phyloP scores from a whole-genome alignment of 2,113 vertebrate genomes.

The Myrmecophaga tridactyla region DNA sequence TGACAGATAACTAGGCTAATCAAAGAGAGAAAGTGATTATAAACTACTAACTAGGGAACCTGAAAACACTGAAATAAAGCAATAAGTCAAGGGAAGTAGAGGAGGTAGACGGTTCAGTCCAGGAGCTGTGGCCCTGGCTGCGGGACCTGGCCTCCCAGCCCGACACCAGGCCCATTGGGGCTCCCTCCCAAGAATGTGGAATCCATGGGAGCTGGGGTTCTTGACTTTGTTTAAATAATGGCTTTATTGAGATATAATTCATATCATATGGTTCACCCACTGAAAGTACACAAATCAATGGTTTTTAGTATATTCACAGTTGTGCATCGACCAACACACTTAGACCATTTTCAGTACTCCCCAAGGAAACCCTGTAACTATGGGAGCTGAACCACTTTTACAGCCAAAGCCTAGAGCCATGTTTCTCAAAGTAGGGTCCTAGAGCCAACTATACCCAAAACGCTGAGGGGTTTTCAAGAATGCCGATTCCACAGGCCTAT shows the following conservation, averaged over 20 bases:
- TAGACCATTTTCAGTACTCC: not conserved
- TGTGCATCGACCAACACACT: not conserved
- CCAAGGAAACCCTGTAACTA: not conserved
- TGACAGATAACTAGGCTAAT: not conserved
- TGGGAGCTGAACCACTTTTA: not conserved
- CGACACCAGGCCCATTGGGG: too few relatives aligned
- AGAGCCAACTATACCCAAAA: not conserved
- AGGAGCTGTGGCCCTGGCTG: not conserved
- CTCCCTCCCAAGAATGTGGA: not conserved
- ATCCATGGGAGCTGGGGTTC: not conserved
- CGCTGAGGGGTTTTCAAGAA: not conserved
- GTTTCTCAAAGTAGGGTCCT: not conserved
- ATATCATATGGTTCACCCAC: not conserved
- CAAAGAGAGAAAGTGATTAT: not conserved
- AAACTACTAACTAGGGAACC: not conserved
- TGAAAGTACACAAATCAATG: not conserved
- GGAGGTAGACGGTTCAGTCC: fast-evolving
- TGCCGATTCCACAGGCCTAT: not conserved
- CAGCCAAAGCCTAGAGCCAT: not conserved
- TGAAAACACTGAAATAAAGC: not conserved
- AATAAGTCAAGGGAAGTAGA: not conserved
- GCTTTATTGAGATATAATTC: not conserved
- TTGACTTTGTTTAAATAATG: not conserved
- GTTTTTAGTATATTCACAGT: not conserved
- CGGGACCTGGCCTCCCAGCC: too few relatives aligned